Conservation (phyloP, 2,113 vertebrate genomes). For the Cyanoliseus patagonus region DNA sequence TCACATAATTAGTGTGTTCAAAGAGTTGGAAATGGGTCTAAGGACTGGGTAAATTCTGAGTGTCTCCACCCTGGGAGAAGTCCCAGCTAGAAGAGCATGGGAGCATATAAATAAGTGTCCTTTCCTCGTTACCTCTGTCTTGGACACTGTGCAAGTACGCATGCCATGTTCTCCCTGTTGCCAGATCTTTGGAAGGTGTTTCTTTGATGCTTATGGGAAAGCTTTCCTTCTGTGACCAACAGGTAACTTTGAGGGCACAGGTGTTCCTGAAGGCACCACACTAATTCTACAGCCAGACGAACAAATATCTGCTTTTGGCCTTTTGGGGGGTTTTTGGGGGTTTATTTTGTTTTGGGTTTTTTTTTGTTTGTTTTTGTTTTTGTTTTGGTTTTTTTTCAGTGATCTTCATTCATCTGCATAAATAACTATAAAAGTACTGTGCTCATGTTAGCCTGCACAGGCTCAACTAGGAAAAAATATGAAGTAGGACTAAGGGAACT, state of each 20-base stretch:
- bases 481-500: background rate
- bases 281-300: background rate
- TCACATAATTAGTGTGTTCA: background rate
- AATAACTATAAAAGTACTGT: background rate
- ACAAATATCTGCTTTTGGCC: background rate
- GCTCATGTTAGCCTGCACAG: background rate
- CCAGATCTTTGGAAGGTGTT: background rate
- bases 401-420: background rate
- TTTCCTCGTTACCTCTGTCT: background rate
- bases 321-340: background rate
- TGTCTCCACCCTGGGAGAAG: background rate
- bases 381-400: background rate
- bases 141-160: background rate
- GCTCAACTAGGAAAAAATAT: background rate
- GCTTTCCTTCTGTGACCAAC: background rate
- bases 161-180: background rate
- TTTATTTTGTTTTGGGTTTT: too few species aligned
- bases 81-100: background rate
- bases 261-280: background rate
- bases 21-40: background rate
- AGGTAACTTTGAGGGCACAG: background rate
- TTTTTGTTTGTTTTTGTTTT: too few species aligned
- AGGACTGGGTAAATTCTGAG: background rate
- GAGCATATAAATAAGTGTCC: background rate
- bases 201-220: background rate